Conservation (phyloP, 2,888 invertebrate genomes). For the Orthonychiurus folsomi region DNA sequence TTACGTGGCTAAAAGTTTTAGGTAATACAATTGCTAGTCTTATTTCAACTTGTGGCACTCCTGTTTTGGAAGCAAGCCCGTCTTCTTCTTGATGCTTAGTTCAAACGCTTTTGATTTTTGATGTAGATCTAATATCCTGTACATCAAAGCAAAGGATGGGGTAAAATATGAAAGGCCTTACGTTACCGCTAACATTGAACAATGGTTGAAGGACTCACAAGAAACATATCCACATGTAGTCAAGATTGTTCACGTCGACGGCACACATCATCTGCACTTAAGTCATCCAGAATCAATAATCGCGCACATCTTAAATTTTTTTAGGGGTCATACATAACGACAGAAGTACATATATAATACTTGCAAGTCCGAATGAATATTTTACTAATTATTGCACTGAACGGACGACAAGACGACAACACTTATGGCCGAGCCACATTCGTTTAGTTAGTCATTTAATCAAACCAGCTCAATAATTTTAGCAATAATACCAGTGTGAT, state of each 20-base stretch:
- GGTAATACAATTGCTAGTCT: constrained; percentile 24
- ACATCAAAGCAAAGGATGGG: constrained; percentile 30
- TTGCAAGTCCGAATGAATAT: too few relatives aligned
- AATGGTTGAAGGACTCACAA: constrained; percentile 21
- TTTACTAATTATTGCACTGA: too few relatives aligned
- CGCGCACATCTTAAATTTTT: constrained; percentile 24
- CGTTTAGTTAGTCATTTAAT: too few relatives aligned
- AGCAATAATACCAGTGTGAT: too few relatives aligned
- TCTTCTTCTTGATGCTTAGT: background rate
- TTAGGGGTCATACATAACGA: constrained; percentile 16
- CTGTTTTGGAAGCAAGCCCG: background rate
- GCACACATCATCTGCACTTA: constrained; percentile 34
- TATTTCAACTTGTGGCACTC: too few relatives aligned
- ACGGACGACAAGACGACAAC: too few relatives aligned
- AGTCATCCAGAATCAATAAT: constrained; percentile 25
- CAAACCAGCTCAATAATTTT: too few relatives aligned
- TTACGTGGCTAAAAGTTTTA: constrained; percentile 26
- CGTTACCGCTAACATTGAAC: constrained; percentile 24
- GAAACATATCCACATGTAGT: constrained; percentile 21
- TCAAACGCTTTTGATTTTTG: background rate
- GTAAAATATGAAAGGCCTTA: constrained; percentile 25
- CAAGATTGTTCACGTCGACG: constrained; percentile 27
- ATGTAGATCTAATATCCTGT: constrained; percentile 28
- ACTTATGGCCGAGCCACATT: too few relatives aligned
- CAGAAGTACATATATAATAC: too few relatives aligned